A percentile compares a stretch with the other conserved stretches of the same genome.
Conservation (phyloP, 1,140 invertebrate species). For the Macrotrachela quadricornifera region DNA sequence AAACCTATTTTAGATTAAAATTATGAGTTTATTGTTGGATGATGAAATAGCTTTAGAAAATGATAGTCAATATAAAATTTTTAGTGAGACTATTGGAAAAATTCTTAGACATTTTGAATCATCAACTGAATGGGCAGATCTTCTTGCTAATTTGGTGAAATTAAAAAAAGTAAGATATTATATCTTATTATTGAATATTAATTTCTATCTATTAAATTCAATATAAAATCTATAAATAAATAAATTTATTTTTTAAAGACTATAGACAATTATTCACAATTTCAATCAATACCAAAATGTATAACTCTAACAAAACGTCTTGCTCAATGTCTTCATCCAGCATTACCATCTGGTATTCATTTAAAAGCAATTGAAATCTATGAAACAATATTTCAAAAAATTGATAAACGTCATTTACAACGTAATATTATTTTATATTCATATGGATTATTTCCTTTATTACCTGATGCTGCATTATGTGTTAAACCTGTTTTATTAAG, state of each 20-base stretch:
- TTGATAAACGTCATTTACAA: slow-evolving; percentile 56
- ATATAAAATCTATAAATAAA: no score
- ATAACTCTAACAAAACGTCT: slow-evolving; percentile 75
- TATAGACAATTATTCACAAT: slow-evolving; percentile 45
- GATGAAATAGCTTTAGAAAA: background rate
- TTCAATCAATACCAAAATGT: slow-evolving; percentile 62
- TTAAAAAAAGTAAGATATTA: slow-evolving; percentile 42
- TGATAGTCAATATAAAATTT: slow-evolving; percentile 44
- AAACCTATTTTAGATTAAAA: no score
- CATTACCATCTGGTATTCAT: slow-evolving; percentile 65
- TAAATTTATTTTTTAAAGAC: background rate
- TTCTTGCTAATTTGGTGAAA: slow-evolving; percentile 72
- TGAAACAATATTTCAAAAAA: slow-evolving; percentile 72
- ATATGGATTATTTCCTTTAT: slow-evolving; percentile 61
- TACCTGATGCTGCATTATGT: slow-evolving; percentile 71
- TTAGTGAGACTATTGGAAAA: slow-evolving; percentile 61
- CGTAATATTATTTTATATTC: slow-evolving; percentile 66
- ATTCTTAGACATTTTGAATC: slow-evolving; percentile 74
- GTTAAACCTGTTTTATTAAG: slow-evolving; percentile 50
- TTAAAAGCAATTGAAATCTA: slow-evolving; percentile 78
- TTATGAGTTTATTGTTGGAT: no score
- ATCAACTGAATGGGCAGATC: slow-evolving; percentile 80
- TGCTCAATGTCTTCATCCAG: slow-evolving; percentile 82
- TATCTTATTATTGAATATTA: no score
- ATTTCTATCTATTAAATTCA: no score